Evolutionary conservation across 2,888 invertebrate genomes (phyloP).

Genomic region (Pterobdella sp.): DNA sequence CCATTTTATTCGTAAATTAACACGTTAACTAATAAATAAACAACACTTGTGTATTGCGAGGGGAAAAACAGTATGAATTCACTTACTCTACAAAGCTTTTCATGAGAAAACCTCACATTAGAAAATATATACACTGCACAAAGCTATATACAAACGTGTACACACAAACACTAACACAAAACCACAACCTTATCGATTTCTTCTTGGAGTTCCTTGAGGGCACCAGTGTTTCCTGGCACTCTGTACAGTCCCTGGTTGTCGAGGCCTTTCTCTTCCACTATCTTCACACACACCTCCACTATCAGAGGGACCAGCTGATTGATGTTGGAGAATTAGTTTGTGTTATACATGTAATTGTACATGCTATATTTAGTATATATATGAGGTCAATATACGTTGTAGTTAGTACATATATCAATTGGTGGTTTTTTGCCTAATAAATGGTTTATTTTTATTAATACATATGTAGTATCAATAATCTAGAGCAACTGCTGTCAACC

Average conservation of each 20-base stretch:
- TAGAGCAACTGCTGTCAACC: too few relatives aligned
- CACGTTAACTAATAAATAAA: too few relatives aligned
- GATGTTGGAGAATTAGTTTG: neutral
- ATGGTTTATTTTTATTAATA: too few relatives aligned
- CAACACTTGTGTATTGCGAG: neutral
- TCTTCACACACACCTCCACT: slow-evolving; percentile 81
- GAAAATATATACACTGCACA: neutral
- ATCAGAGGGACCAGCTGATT: slow-evolving; percentile 69
- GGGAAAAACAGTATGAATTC: neutral
- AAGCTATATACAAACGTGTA: too few relatives aligned
- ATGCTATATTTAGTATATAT: too few relatives aligned
- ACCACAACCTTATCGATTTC: slow-evolving; percentile 46
- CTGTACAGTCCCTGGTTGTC: slow-evolving; percentile 72
- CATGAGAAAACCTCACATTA: neutral
- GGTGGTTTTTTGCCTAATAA: too few relatives aligned
- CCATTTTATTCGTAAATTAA: too few relatives aligned
- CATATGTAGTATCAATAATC: too few relatives aligned
- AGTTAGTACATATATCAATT: too few relatives aligned
- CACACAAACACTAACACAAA: too few relatives aligned
- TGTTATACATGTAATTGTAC: neutral
- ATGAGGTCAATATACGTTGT: too few relatives aligned
- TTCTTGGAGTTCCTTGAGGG: slow-evolving; percentile 70
- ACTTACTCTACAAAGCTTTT: neutral
- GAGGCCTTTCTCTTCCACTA: slow-evolving; percentile 83
- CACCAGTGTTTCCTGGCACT: slow-evolving; percentile 92